A percentile compares a stretch with the other conserved stretches of the same genome.
These are phyloP conservation scores for Hemichromis elongatus DNA, from an alignment of 2,113 vertebrate species.

Conservation along the genomic window DNA sequence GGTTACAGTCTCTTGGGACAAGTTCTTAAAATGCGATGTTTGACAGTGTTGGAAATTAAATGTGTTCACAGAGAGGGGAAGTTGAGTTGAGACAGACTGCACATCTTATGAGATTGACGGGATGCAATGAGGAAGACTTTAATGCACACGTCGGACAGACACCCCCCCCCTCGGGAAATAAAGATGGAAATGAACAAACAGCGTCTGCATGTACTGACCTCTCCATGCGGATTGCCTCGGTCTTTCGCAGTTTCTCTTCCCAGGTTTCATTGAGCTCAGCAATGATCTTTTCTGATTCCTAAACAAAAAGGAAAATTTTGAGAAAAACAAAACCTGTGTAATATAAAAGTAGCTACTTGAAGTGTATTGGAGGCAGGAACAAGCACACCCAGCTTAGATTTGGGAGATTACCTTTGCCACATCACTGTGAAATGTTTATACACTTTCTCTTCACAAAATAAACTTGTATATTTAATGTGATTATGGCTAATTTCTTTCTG, in stretches of 20 bases:
- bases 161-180: neutral
- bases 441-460: neutral
- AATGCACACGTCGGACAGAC: neutral
- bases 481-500: neutral
- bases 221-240: slow-evolving; percentile 97
- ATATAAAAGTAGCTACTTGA: neutral
- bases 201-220: slow-evolving; percentile 73
- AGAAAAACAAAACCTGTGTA: neutral
- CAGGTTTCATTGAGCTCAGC: slow-evolving; percentile 91
- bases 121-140: neutral
- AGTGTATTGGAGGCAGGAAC: neutral
- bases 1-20: neutral
- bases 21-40: neutral
- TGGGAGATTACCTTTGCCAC: neutral
- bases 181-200: neutral
- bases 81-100: neutral
- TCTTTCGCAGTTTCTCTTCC: slow-evolving; percentile 92
- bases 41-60: neutral
- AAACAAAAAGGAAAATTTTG: neutral
- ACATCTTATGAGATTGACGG: neutral
- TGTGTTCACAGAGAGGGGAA: neutral
- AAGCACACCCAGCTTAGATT: neutral
- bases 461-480: fast-evolving
- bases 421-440: neutral
- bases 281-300: slow-evolving; percentile 99